Evolutionary conservation across 2,113 vertebrate genomes (phyloP), one percentile per base, ranked within the genome.

Genomic region (Pipra filicauda): DNA sequence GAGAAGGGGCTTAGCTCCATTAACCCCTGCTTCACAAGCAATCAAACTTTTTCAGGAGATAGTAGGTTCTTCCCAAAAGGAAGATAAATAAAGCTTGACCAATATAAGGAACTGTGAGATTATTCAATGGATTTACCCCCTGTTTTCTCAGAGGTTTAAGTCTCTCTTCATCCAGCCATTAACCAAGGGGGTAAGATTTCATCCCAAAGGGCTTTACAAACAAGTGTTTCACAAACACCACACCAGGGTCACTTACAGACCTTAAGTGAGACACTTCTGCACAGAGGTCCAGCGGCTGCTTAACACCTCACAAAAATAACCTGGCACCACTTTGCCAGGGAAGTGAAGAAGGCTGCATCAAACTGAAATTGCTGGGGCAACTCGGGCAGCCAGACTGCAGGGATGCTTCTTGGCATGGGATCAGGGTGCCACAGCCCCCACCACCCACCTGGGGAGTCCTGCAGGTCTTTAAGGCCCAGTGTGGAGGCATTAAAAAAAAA

Each of bases 191-290:
- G 67, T 44, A 86, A 51, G 23, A 79, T 44, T 82, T 62, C 52
- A 85, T 54, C 62, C 57, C 55, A 72, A 87, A 90, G 37, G 26
- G 44, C n/a, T 92, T 74, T 21, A 74, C 33, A 91, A 35, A 2
- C 28, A 67, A 54, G 52, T 64, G 72, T 75, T 97, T 76, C 58
- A 85, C 69, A 74, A 91, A 64, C 27, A 79, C 21, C 66, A 79
- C 26, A 69, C 44, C 54, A 58, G 69, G 78, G 61, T 61, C 58
- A 20, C 51, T 82, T 49, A 64, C 2, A 89, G 35, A 20, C 37
- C 61, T 37, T 6, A 80, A 70, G 39, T 12, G 18, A 89, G 52
- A 74, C 37, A 37, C 7, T 85, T 57, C 52, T 75, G 51, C 59
- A 73, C 59, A 79, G 61, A 89, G 26, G 58, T 81, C 80, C 93